phyloP scores from a whole-genome alignment of 2,113 vertebrate genomes.

The Nerophis lumbriciformis region DNA sequence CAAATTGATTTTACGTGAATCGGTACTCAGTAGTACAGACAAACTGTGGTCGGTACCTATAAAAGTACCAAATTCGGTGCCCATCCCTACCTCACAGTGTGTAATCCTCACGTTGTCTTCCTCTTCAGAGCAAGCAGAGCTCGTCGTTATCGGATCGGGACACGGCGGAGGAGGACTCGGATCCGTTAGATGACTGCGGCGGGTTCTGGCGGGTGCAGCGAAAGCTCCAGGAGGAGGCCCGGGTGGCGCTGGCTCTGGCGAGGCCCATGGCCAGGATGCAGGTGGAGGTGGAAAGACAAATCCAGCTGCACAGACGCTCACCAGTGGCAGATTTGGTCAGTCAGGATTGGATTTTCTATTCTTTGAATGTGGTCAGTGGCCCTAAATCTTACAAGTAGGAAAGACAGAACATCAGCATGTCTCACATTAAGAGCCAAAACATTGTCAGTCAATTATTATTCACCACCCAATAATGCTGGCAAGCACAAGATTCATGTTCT shows the following conservation, averaged over 20 bases:
- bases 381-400: no score
- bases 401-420: no score
- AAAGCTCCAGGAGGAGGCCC: constrained; percentile 91
- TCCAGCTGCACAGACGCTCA: constrained; percentile 93
- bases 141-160: constrained; percentile 93
- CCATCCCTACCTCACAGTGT: neutral
- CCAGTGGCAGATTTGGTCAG: constrained; percentile 93
- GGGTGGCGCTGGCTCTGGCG: constrained; percentile 91
- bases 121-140: constrained; percentile 90
- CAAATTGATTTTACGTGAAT: no score
- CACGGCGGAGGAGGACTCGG: constrained; percentile 91
- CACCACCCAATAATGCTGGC: no score
- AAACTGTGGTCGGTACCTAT: no score
- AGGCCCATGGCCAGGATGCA: constrained; percentile 99
- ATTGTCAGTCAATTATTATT: no score
- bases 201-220: constrained; percentile 92
- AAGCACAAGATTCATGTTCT: no score
- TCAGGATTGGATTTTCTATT: constrained; percentile 1
- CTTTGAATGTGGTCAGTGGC: no score
- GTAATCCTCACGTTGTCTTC: neutral
- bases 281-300: constrained; percentile 90
- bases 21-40: no score
- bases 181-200: constrained; percentile 90
- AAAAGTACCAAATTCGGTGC: no score
- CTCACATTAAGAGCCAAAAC: no score